Conservation (phyloP, 2,797 vertebrate genomes). For the Rallus crepitans region DNA sequence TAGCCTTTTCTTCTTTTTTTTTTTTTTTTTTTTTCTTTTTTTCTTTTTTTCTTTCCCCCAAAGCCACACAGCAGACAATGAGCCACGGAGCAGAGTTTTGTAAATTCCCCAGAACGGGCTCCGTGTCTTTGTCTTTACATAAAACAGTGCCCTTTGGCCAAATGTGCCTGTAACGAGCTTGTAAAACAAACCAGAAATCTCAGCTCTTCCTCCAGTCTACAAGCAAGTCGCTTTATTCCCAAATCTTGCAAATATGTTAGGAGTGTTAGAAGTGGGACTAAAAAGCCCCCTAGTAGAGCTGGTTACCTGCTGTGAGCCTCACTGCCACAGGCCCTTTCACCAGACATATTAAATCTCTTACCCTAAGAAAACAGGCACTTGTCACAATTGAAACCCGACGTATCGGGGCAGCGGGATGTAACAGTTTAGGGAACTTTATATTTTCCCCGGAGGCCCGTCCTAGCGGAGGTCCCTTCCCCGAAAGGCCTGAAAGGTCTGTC, state of each 20-base stretch:
- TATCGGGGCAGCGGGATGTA: neutral
- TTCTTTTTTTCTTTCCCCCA: neutral
- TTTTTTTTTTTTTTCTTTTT: neutral
- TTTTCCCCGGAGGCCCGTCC: neutral
- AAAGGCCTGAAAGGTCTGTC: neutral
- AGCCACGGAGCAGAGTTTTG: neutral
- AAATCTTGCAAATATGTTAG: conserved; percentile 40
- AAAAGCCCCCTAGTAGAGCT: conserved; percentile 39
- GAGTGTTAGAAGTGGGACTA: conserved; percentile 47
- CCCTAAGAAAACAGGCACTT: conserved; percentile 68
- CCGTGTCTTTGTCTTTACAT: conserved; percentile 20
- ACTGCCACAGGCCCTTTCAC: conserved; percentile 39
- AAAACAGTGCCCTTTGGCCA: conserved; percentile 48
- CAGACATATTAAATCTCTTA: conserved; percentile 73
- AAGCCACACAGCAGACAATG: conserved; percentile 24
- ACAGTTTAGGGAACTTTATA: neutral
- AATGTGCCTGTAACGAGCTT: conserved; percentile 52
- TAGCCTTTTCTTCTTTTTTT: too few relatives aligned
- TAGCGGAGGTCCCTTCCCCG: neutral
- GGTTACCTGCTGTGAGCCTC: conserved; percentile 61
- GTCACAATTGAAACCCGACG: conserved; percentile 64
- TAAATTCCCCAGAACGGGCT: conserved; percentile 14
- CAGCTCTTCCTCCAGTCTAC: conserved; percentile 13
- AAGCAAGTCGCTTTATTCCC: conserved; percentile 37
- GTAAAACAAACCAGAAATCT: conserved; percentile 63